Evolutionary conservation across 2,797 vertebrate species (phyloP).

Genomic region (Mormyrus hasselquistii): DNA sequence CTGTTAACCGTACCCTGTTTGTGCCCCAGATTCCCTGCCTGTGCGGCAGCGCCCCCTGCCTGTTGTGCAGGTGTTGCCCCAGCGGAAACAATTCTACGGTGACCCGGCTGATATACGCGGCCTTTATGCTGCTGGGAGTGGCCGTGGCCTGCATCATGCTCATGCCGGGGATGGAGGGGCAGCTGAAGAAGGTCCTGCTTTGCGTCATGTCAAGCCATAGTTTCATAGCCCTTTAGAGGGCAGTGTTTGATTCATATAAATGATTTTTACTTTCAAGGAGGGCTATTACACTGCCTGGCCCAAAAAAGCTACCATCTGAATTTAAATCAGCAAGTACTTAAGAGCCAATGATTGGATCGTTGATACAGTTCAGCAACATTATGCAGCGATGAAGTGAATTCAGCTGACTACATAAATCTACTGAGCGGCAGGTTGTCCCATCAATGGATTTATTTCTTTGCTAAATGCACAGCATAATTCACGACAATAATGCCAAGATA

Average conservation of each 20-base stretch:
- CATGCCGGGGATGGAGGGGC: conserved; percentile 95
- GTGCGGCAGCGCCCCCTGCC: conserved; percentile 90
- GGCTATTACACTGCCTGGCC: background rate
- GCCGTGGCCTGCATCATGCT: conserved; percentile 88
- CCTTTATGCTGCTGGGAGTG: conserved; percentile 87
- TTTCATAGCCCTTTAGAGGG: background rate
- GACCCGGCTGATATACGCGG: conserved; percentile 86
- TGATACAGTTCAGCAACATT: background rate
- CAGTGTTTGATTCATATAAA: background rate
- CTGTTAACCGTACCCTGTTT: background rate
- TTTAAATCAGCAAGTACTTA: background rate
- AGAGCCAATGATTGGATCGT: background rate
- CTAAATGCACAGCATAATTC: background rate
- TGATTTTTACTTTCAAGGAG: background rate
- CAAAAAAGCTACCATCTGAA: background rate
- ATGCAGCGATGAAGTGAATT: background rate
- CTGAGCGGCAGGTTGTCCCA: background rate
- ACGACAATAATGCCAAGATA: background rate
- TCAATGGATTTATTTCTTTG: background rate
- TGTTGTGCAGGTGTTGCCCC: conserved; percentile 93
- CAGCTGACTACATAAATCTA: background rate
- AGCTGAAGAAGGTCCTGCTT: conserved; percentile 84
- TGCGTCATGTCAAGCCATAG: background rate
- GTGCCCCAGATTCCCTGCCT: conserved; percentile 80
- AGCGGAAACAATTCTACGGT: conserved; percentile 96